These are phyloP conservation scores for Drosophila erecta DNA, from an alignment of 1,140 invertebrate species.

Conservation along the genomic window DNA sequence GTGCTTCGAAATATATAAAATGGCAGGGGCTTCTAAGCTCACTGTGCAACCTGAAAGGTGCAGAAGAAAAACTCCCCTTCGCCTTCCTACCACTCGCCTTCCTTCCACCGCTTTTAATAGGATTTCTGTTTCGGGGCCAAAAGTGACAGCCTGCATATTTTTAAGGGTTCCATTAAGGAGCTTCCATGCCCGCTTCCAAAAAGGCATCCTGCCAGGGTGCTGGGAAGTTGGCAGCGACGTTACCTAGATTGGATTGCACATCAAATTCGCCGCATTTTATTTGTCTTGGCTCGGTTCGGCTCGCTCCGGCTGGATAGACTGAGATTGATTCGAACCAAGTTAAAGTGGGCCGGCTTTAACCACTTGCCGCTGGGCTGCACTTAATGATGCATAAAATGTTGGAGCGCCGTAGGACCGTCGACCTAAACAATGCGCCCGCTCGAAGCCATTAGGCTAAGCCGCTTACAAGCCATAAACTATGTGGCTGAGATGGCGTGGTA, in stretches of 20 bases:
- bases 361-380: constrained; percentile 30
- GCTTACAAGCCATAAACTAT: constrained; percentile 57
- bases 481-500: not conserved
- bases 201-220: constrained; percentile 26
- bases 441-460: constrained; percentile 54
- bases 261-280: constrained; percentile 33
- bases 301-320: not conserved
- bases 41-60: not conserved
- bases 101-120: constrained; percentile 1
- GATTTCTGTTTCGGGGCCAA: constrained; percentile 16
- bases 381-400: constrained; percentile 61
- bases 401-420: constrained; percentile 9
- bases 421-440: constrained; percentile 4
- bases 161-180: constrained; percentile 30
- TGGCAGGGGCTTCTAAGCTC: no score
- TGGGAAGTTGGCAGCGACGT: not conserved
- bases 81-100: no score
- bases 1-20: no score
- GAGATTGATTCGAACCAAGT: constrained; percentile 12
- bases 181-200: constrained; percentile 7
- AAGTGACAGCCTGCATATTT: constrained; percentile 31
- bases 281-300: constrained; percentile 13
- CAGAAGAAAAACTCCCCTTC: no score
- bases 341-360: constrained; percentile 14
- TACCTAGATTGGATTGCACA: constrained; percentile 47